A percentile compares a stretch with the other conserved stretches of the same genome.
Conservation (phyloP, 2,797 vertebrate genomes). For the Tangara arthus region DNA sequence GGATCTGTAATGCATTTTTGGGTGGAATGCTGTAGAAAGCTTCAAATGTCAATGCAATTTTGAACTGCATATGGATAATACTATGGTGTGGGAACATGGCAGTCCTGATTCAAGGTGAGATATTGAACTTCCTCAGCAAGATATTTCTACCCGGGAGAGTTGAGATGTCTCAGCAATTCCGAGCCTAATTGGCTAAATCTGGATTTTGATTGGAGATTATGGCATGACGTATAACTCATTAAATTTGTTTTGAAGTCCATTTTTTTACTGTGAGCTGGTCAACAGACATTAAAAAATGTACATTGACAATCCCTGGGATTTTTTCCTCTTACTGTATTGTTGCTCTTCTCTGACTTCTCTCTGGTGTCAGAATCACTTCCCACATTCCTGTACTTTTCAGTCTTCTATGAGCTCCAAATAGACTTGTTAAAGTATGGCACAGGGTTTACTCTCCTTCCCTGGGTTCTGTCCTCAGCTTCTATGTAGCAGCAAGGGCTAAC, state of each 20-base stretch:
- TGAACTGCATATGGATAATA: not conserved
- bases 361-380: slow-evolving; percentile 41
- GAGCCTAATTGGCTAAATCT: not conserved
- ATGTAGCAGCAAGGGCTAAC: not conserved
- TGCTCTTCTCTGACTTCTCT: not conserved
- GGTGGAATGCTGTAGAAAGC: not conserved
- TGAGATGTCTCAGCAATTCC: not conserved
- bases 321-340: not conserved
- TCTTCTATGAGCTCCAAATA: slow-evolving; percentile 17
- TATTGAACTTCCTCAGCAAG: not conserved
- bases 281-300: not conserved
- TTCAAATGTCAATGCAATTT: not conserved
- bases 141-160: not conserved
- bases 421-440: slow-evolving; percentile 9
- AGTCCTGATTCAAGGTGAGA: not conserved
- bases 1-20: not conserved
- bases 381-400: slow-evolving; percentile 12
- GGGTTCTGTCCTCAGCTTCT: not conserved
- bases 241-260: not conserved
- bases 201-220: not conserved
- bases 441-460: not conserved
- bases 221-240: not conserved
- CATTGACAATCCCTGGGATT: not conserved
- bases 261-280: not conserved
- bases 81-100: not conserved